phyloP scores from a whole-genome alignment of 2,888 invertebrate genomes.

The Melikaiella ostensackeni region DNA sequence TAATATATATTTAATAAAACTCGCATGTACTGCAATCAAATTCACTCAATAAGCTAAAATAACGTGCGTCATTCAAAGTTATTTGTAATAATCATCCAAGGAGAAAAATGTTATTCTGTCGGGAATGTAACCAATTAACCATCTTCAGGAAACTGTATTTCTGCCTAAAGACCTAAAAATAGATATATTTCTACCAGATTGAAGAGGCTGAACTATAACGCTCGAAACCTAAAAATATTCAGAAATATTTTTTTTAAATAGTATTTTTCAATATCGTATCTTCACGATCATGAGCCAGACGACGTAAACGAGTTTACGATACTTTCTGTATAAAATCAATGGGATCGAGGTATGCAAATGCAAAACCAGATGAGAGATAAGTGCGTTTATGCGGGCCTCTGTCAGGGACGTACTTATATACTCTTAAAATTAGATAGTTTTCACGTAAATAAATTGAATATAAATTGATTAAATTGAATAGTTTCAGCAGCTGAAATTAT shows the following conservation, averaged over 20 bases:
- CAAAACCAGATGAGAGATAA: conserved; percentile 19
- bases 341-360: conserved; percentile 26
- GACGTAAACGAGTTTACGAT: conserved; percentile 32
- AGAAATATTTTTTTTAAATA: not conserved
- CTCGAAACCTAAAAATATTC: not conserved
- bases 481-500: too few relatives aligned
- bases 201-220: conserved; percentile 18
- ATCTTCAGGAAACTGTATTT: not conserved
- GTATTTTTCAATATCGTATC: not conserved
- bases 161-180: not conserved
- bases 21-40: not conserved
- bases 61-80: not conserved
- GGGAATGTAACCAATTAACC: conserved; percentile 21
- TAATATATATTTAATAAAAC: not conserved
- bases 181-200: not conserved
- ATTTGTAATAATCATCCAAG: not conserved
- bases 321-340: conserved; percentile 39
- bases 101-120: not conserved
- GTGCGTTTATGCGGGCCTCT: conserved; percentile 1
- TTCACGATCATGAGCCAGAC: not conserved
- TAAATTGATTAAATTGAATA: too few relatives aligned
- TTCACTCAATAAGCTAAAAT: not conserved
- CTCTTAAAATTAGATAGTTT: not conserved
- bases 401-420: conserved; percentile 5
- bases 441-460: not conserved